A percentile compares a stretch with the other conserved stretches of the same genome.
Conservation (phyloP, 2,888 invertebrate species). For the Pocota personata region DNA sequence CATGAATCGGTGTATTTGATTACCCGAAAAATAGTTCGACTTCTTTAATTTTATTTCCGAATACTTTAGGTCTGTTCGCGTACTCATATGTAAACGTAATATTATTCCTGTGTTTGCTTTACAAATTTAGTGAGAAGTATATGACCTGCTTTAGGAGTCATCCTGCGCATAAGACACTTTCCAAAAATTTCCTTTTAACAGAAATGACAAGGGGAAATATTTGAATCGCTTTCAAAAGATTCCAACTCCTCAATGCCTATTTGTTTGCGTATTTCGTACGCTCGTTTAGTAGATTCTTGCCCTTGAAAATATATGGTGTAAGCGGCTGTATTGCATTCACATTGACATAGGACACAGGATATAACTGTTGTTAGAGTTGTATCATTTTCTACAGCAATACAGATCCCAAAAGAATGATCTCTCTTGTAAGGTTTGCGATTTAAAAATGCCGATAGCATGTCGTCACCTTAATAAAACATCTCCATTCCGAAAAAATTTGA, state of each 20-base stretch:
- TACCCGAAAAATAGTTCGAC: too few relatives aligned
- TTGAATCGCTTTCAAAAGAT: neutral
- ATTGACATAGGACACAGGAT: neutral
- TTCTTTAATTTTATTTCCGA: too few relatives aligned
- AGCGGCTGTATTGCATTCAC: neutral
- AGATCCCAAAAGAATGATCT: neutral
- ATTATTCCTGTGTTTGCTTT: too few relatives aligned
- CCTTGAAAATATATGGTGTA: neutral
- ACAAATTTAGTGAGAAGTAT: neutral
- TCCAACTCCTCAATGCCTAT: neutral
- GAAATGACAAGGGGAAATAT: neutral
- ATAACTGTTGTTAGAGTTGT: neutral
- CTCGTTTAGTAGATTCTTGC: neutral
- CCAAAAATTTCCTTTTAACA: neutral
- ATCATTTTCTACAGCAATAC: neutral
- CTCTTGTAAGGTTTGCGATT: neutral
- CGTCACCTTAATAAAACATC: neutral
- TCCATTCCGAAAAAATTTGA: neutral
- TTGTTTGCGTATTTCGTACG: neutral
- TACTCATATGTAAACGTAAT: too few relatives aligned
- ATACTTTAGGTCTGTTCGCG: too few relatives aligned
- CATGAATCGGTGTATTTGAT: too few relatives aligned
- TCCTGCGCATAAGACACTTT: constrained; percentile 2
- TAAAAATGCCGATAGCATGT: neutral
- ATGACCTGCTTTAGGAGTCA: neutral